These are phyloP conservation scores for Poeciliopsis gracilis DNA, from an alignment of 2,797 vertebrate species.

Conservation along the genomic window DNA sequence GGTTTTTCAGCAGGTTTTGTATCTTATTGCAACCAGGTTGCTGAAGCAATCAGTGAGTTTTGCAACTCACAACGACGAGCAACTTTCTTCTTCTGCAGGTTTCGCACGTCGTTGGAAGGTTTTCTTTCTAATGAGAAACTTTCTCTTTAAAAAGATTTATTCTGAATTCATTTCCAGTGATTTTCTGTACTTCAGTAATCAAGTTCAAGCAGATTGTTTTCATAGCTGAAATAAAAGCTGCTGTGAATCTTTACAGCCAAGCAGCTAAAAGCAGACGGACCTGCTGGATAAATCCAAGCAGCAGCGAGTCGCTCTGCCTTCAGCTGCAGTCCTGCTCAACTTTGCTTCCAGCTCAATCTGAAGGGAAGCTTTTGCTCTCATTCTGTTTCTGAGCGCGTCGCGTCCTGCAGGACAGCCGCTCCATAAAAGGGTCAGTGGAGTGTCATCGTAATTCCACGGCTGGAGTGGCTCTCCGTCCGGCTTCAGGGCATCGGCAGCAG, in stretches of 20 bases:
- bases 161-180: too few species aligned
- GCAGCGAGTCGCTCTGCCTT: not conserved
- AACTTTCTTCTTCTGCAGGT: too few species aligned
- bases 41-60: too few species aligned
- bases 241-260: not conserved
- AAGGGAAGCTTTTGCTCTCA: not conserved
- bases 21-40: too few species aligned
- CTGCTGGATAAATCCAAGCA: not conserved
- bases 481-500: conserved; percentile 40
- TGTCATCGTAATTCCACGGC: conserved; percentile 18
- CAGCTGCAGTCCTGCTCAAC: not conserved
- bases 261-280: not conserved
- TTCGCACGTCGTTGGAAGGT: too few species aligned
- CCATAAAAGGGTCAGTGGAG: conserved; percentile 14
- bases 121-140: too few species aligned
- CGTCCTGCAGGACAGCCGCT: conserved; percentile 2
- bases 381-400: not conserved
- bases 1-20: too few species aligned
- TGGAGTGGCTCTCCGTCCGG: conserved; percentile 5
- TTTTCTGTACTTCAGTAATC: not conserved
- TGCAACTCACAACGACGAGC: too few species aligned
- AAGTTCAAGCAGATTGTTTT: not conserved
- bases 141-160: too few species aligned
- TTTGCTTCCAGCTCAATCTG: not conserved
- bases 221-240: not conserved